Evolutionary conservation across 2,888 invertebrate species (phyloP).

Genomic region (Ophion ellenae): DNA sequence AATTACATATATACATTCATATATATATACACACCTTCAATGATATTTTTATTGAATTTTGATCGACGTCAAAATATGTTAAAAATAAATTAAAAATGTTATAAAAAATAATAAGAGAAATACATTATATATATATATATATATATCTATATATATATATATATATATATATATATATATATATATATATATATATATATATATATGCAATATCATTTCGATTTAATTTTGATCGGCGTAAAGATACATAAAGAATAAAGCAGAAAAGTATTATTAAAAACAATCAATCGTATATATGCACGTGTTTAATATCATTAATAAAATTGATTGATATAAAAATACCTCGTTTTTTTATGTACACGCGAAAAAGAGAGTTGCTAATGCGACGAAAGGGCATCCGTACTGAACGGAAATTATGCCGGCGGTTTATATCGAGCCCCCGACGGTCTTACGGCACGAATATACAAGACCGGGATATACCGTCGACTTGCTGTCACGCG

Average conservation of each 20-base stretch:
- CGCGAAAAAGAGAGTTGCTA: slow-evolving; percentile 7
- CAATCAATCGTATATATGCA: background rate
- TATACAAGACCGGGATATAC: background rate
- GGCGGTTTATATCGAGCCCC: background rate
- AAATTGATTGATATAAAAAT: background rate
- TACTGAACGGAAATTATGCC: background rate
- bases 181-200: too few relatives aligned
- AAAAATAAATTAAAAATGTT: too few relatives aligned
- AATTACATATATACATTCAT: background rate
- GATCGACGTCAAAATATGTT: background rate
- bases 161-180: too few relatives aligned
- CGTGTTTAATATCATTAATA: background rate
- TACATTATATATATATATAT: too few relatives aligned
- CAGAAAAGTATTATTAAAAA: too few relatives aligned
- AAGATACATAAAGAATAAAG: too few relatives aligned
- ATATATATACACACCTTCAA: background rate
- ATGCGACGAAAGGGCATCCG: background rate
- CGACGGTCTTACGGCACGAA: background rate
- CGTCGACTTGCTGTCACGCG: background rate
- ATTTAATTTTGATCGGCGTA: too few relatives aligned
- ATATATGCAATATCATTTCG: too few relatives aligned
- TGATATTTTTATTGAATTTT: background rate
- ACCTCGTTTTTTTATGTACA: background rate
- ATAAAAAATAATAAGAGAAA: too few relatives aligned
- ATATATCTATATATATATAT: too few relatives aligned